These are phyloP conservation scores for Neolamprologus longior DNA, from an alignment of 2,113 vertebrate species.

Conservation along the genomic window DNA sequence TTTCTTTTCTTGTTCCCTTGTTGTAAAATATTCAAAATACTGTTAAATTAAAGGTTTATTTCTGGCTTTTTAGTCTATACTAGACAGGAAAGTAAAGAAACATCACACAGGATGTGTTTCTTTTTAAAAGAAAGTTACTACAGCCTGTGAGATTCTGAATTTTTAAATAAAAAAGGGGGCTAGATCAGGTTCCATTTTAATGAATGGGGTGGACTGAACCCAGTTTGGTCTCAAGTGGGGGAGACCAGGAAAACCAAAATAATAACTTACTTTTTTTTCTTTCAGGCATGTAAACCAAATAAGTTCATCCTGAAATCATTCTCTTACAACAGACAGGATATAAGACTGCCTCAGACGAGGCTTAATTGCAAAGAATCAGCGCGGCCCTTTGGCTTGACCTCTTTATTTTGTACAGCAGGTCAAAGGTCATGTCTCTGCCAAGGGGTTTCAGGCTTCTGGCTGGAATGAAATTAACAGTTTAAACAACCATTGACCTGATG, in stretches of 20 bases:
- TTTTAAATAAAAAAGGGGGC: not conserved
- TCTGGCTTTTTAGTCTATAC: not conserved
- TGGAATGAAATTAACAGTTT: not conserved
- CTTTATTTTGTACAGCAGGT: not conserved
- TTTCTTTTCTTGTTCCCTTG: not conserved
- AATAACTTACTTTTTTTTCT: not conserved
- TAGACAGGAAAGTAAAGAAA: not conserved
- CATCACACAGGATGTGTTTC: not conserved
- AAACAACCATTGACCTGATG: not conserved
- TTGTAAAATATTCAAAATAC: not conserved
- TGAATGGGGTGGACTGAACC: not conserved
- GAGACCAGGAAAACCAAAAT: not conserved
- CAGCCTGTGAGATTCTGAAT: not conserved
- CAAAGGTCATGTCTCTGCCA: not conserved
- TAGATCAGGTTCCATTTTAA: not conserved
- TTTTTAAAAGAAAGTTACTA: not conserved
- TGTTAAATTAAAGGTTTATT: not conserved
- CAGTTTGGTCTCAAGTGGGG: not conserved
- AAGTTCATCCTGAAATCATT: not conserved
- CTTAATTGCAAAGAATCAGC: not conserved
- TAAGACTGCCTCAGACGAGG: not conserved
- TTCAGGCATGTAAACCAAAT: not conserved
- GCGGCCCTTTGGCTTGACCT: not conserved
- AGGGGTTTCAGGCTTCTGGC: not conserved
- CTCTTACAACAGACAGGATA: not conserved